Percentiles rank a stretch among this genome's conserved stretches.
Conservation (phyloP, 2,888 invertebrate species). For the Norana najaformis region DNA sequence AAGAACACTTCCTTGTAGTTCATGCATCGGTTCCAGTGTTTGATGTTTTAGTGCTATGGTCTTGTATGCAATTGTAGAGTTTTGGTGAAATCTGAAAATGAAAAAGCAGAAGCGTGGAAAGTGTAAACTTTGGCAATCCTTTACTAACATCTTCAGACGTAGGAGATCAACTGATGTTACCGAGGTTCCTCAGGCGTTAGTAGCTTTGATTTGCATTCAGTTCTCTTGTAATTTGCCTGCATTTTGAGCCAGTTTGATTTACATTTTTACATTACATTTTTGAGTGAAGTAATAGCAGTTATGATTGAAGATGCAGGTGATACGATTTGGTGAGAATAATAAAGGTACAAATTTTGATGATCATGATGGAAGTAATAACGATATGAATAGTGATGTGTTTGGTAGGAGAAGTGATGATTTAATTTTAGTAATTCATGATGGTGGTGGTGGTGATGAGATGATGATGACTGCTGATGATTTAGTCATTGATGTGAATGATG, state of each 20-base stretch:
- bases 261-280: background rate
- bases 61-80: background rate
- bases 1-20: background rate
- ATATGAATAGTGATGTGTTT: background rate
- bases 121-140: conserved; percentile 8
- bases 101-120: conserved; percentile 1
- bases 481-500: background rate
- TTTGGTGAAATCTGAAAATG: background rate
- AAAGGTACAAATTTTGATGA: background rate
- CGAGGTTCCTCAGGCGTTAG: background rate
- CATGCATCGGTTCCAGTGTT: background rate
- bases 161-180: background rate
- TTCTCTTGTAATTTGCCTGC: background rate
- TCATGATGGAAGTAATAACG: background rate
- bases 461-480: background rate
- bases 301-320: background rate
- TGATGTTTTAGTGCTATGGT: background rate
- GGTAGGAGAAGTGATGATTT: background rate
- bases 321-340: background rate
- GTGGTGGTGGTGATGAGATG: background rate
- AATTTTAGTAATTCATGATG: background rate
- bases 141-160: conserved; percentile 22
- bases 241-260: background rate
- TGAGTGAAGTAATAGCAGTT: background rate
- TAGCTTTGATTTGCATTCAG: background rate